Percentiles rank a stretch among this genome's conserved stretches.
phyloP scores from a whole-genome alignment of 2,113 vertebrate species.

The Ciconia maguari region DNA sequence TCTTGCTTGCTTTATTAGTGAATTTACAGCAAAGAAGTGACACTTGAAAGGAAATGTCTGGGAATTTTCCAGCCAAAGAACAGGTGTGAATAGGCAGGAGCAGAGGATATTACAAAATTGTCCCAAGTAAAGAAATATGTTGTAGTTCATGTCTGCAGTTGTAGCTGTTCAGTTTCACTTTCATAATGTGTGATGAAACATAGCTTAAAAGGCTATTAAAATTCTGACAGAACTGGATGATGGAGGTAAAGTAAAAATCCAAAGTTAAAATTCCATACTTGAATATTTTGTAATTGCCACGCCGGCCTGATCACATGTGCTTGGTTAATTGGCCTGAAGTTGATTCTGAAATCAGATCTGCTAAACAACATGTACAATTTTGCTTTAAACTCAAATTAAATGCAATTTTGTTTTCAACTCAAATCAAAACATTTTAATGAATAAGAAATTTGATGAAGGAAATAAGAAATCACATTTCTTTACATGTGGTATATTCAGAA shows the following conservation, averaged over 20 bases:
- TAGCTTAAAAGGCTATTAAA: background rate
- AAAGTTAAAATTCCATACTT: background rate
- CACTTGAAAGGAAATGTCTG: background rate
- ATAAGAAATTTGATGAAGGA: background rate
- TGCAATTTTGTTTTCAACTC: background rate
- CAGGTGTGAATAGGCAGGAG: background rate
- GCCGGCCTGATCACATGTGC: background rate
- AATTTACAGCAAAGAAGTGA: background rate
- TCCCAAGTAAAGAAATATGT: background rate
- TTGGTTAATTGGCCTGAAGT: background rate
- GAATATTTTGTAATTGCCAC: background rate
- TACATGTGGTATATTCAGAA: background rate
- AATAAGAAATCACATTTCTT: background rate
- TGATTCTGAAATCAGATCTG: background rate
- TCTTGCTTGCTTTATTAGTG: background rate
- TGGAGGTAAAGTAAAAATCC: background rate
- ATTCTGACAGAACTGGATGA: background rate
- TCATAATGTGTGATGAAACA: background rate
- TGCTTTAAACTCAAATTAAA: background rate
- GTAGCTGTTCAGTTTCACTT: background rate
- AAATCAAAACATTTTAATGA: background rate
- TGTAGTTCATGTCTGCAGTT: background rate
- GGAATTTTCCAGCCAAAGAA: background rate
- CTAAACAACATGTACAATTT: background rate
- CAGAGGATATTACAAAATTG: background rate